Conservation (phyloP, 2,888 invertebrate genomes). For the Epinotia brunnichana region DNA sequence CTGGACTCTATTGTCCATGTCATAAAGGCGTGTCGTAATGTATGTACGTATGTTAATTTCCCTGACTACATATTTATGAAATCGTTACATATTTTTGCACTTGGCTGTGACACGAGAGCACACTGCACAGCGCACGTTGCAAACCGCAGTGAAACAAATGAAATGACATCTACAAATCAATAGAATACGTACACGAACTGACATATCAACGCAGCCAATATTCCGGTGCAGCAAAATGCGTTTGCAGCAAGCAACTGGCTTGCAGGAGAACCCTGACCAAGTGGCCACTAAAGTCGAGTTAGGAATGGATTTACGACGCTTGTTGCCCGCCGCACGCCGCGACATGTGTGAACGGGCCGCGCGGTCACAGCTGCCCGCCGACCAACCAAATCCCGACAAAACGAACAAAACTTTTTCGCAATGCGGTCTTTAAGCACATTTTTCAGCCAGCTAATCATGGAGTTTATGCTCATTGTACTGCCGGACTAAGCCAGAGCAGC, state of each 20-base stretch:
- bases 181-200: conserved; percentile 9
- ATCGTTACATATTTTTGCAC: no score
- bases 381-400: conserved; percentile 56
- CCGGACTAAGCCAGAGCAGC: conserved; percentile 42
- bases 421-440: conserved; percentile 74
- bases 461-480: conserved; percentile 53
- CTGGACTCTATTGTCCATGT: no score
- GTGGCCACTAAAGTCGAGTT: conserved; percentile 71
- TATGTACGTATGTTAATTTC: no score
- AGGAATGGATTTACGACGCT: conserved; percentile 76
- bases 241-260: conserved; percentile 60
- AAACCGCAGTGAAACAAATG: background rate
- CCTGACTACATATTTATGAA: no score
- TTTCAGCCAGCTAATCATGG: conserved; percentile 63
- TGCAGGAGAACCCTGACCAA: conserved; percentile 54
- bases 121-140: background rate
- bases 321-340: conserved; percentile 57
- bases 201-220: conserved; percentile 3
- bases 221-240: conserved; percentile 59
- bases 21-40: no score
- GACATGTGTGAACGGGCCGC: conserved; percentile 70
- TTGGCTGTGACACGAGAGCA: no score
- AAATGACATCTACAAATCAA: conserved; percentile 15
- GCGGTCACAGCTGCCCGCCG: conserved; percentile 60
- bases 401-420: conserved; percentile 76